Base-by-base conservation (phyloP, 1,140 invertebrate species). In the Coptotermes formosanus region DNA sequence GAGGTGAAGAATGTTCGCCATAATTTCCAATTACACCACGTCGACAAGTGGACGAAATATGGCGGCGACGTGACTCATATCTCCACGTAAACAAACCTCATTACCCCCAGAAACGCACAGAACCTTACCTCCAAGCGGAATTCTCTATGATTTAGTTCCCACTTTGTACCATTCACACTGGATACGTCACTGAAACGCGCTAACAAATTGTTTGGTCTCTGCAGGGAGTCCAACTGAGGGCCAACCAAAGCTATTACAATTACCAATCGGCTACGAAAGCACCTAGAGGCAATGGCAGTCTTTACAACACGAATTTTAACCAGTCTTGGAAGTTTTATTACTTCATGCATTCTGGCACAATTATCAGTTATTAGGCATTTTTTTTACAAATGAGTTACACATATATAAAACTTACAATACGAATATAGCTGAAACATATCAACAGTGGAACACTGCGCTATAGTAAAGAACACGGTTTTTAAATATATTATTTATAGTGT, bases 1-100 rank as follows among this genome's bases (percentile, higher is more conserved):
- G 64, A 75, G 64, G 64, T 84, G 83, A 84, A 84, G 83, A 84
- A 84, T 84, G 59, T 48, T 84, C 83, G 45, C 83, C 83, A 84
- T 84, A 84, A 84, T 84, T 84, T 84, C 83, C 83, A 84, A 84
- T 84, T 84, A 84, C 83, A 84, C 43, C 45, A 64, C 19, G 48
- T 64, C 48, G 83, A 55, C 83, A 84, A 84, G 48, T 84, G 83
- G 83, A 84, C 12, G 45, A 84, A 84, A 55, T 84, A 84, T 84
- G 45, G 83, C 83, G 16, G n/a, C 83, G n/a, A 64, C 83, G 83
- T 84, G 83, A 84, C 83, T 84, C 83, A 84, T 84, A 84, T 23
- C 83, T 84, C 83, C 83, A 25, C 48, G 83, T 84, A 84, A 84
- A 84, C 83, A 84, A 84, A 84, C 83, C 83, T 84, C 83, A 84